These are phyloP conservation scores for Rhabdomys pumilio DNA, from an alignment of 2,797 vertebrate genomes.

Conservation along the genomic window DNA sequence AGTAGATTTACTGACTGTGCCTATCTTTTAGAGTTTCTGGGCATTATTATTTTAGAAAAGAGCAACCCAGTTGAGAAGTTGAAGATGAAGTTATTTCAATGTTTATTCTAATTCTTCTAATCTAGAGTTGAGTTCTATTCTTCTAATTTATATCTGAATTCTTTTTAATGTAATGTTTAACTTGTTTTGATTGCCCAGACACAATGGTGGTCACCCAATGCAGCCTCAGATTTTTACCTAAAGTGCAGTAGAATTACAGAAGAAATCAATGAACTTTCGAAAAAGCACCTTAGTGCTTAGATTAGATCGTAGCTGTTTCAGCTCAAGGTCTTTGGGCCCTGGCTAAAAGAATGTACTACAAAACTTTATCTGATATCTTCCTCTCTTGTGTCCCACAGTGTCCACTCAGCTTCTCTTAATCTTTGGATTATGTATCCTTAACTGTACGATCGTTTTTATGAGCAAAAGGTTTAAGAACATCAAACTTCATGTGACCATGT, in stretches of 20 bases:
- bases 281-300: background rate
- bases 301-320: background rate
- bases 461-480: background rate
- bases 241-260: background rate
- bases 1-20: slow-evolving; percentile 6
- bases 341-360: background rate
- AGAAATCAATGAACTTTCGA: background rate
- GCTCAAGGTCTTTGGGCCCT: background rate
- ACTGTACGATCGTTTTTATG: background rate
- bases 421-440: background rate
- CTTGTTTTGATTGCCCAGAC: background rate
- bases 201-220: background rate
- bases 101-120: background rate
- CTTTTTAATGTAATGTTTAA: background rate
- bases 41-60: slow-evolving; percentile 55
- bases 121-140: background rate
- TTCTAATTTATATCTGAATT: background rate
- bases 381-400: background rate
- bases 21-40: background rate
- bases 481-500: background rate
- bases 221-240: background rate
- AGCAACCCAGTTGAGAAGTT: background rate
- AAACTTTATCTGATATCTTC: background rate
- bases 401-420: background rate
- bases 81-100: slow-evolving; percentile 23